Percentiles rank a stretch among this genome's conserved stretches.
Conservation (phyloP, 1,140 invertebrate species). For the Orius laevigatus region DNA sequence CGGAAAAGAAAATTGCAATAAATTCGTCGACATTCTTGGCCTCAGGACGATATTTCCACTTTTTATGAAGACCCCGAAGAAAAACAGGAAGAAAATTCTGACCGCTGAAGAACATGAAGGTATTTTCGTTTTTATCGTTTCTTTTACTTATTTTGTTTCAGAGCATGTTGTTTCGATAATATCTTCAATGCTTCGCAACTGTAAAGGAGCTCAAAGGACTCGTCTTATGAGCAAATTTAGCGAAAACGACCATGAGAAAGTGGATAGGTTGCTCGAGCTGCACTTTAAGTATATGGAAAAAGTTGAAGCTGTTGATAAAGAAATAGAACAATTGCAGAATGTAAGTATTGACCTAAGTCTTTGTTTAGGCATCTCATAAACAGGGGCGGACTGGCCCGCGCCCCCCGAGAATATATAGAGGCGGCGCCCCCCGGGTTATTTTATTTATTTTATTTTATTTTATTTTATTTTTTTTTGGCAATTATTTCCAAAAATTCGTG, state of each 20-base stretch:
- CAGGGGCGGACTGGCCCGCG: too few species aligned
- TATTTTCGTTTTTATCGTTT: conserved; percentile 22
- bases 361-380: not conserved
- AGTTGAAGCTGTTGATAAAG: conserved; percentile 70
- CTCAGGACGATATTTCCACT: conserved; percentile 91
- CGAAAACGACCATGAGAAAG: conserved; percentile 97
- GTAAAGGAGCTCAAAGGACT: conserved; percentile 73
- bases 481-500: too few species aligned
- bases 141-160: conserved; percentile 27
- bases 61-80: conserved; percentile 96
- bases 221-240: conserved; percentile 88
- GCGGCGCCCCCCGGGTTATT: too few species aligned
- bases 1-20: conserved; percentile 90
- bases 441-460: too few species aligned
- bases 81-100: conserved; percentile 65
- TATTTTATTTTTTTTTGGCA: too few species aligned
- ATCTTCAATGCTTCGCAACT: conserved; percentile 81
- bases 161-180: conserved; percentile 93
- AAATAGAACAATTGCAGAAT: conserved; percentile 36
- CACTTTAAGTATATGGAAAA: conserved; percentile 96
- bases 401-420: too few species aligned
- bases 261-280: conserved; percentile 86
- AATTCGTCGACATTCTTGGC: conserved; percentile 97
- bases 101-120: conserved; percentile 85
- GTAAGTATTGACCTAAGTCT: too few species aligned